Base-by-base conservation (phyloP, 2,113 vertebrate species). In the Syrrhaptes paradoxus region DNA sequence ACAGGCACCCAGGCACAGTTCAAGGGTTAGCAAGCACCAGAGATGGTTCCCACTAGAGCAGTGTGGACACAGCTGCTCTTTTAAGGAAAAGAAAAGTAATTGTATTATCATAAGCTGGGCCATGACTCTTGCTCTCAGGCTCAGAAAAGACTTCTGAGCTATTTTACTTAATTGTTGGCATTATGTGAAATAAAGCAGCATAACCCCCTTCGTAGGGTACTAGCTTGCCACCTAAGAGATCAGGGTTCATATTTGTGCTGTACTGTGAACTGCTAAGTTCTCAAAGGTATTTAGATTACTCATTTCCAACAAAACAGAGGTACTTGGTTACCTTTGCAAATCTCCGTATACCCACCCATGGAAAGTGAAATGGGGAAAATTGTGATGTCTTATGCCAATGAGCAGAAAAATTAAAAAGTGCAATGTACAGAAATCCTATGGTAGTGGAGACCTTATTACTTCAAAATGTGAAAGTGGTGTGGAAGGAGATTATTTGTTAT, bases 231-330 rank as follows among this genome's bases (percentile, higher is more conserved):
- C 11, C 11, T 32, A 25, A 71, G 28, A 73, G 11, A 45, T 45
- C 5, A n/a, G 10, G 0, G 5, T 31, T 74, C 8, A 10, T 21
- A n/a, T 43, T 19, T 46, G 21, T 41, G 5, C 4, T 28, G 6
- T 17, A 26, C 2, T 1, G 38, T 14, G 7, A 48, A 43, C 6
- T 10, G 19, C 5, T 38, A n/a, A 34, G 1, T 51, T 90, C 34
- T 81, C n/a, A 45, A 81, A 62, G 1, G 5, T 36, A 2, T 22
- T 86, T 70, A 54, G 24, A 43, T 61, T 51, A 32, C 7, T 57
- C 3, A 55, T 67, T 86, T 77, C 13, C 24, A 52, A 45, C 1
- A 52, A 72, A 90, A 83, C 1, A 38, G 10, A 63, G 3, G 11
- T 32, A 41, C 26, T 80, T 71, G 22, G 2, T 78, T 71, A 61